Base-by-base conservation (phyloP, 2,113 vertebrate genomes). In the Dasyurus viverrinus region DNA sequence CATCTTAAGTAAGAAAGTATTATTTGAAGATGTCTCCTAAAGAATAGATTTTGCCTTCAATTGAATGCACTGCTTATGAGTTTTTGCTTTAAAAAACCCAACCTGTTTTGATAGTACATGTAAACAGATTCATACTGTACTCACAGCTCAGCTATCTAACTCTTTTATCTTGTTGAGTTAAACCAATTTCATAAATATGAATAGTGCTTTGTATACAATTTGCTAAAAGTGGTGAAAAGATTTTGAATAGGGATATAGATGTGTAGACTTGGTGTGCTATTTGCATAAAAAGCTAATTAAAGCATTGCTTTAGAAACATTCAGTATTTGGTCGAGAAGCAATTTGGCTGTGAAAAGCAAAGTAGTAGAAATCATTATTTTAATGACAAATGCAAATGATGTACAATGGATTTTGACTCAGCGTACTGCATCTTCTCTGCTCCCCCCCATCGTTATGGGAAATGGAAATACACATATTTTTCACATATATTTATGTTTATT, bases 251-350 rank as follows among this genome's bases (percentile, higher is more conserved):
- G 93, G 92, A 92, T 94, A 26, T 94, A 94, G 94, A 94, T 92
- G 52, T 30, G 25, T 52, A 91, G 93, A 50, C 48, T 55, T 84
- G 68, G 16, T 42, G n/a, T 42, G 89, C 93, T 93, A 93, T 97
- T 98, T 98, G 95, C 98, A 96, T 98, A 95, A 94, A 91, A 60
- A 92, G 90, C 95, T 93, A 97, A 98, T 97, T 98, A 95, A 97
- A 93, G 53, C 7, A 1, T 76, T 55, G 7, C 42, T 92, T 96
- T 95, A 46, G 92, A 94, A 93, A 93, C 1, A 0, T 95, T 97
- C 50, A 8, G 25, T 23, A 23, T 97, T 97, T 97, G 89, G 57
- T 91, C 97, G 96, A 96, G 76, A 55, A 95, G 50, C 46, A 92
- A 90, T 96, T 97, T 91, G 91, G 60, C 95, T 97, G 24, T 97